These are phyloP conservation scores for Sceloporus tristichus DNA, from an alignment of 2,113 vertebrate species.

Conservation along the genomic window DNA sequence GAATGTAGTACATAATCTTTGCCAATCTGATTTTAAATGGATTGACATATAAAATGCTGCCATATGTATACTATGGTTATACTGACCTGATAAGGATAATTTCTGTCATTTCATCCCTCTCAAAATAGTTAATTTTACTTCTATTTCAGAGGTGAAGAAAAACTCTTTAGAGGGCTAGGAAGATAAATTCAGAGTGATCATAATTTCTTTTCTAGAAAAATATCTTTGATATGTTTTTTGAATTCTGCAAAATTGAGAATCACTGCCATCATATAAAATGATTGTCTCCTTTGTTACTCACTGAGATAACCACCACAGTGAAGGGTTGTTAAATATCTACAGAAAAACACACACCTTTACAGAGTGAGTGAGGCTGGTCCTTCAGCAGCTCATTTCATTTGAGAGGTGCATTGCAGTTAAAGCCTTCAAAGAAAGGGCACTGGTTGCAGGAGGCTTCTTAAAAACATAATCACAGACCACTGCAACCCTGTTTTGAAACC, in stretches of 20 bases:
- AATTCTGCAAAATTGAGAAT: neutral
- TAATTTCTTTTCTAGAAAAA: neutral
- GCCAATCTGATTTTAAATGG: no score
- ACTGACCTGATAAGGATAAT: neutral
- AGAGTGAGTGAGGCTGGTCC: neutral
- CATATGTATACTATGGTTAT: no score
- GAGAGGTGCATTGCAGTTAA: neutral
- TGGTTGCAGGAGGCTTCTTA: neutral
- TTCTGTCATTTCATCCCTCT: neutral
- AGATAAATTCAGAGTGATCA: neutral
- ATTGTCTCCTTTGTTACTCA: neutral
- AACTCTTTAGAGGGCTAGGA: neutral
- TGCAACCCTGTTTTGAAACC: neutral
- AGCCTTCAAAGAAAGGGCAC: neutral
- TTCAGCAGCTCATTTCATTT: neutral
- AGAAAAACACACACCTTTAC: neutral
- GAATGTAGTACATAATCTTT: no score
- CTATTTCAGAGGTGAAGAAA: neutral
- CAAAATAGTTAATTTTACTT: neutral
- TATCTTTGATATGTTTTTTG: neutral
- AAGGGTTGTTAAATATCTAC: neutral
- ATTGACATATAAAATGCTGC: no score
- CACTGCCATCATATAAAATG: neutral
- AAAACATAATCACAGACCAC: neutral
- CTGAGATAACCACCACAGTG: no score